A percentile compares a stretch with the other conserved stretches of the same genome.
phyloP scores from a whole-genome alignment of 2,113 vertebrate species.

The Paedocypris sp. region DNA sequence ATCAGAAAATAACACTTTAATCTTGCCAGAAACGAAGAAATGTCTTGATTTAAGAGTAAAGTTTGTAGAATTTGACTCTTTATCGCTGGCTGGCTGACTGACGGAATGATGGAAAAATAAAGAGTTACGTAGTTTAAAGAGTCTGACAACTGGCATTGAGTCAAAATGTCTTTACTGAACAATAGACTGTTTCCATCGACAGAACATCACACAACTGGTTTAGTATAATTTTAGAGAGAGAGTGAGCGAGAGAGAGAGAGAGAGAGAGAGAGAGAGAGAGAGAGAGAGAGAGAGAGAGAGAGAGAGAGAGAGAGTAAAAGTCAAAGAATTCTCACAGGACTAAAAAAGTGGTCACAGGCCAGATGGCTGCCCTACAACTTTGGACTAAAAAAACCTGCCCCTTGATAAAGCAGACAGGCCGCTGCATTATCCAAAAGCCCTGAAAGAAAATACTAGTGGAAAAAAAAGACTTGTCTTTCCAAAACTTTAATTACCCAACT shows the following conservation, averaged over 20 bases:
- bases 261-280: not conserved
- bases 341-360: slow-evolving; percentile 42
- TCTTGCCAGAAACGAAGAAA: not conserved
- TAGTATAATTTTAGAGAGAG: not conserved
- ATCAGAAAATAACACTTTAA: not conserved
- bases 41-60: not conserved
- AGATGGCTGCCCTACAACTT: slow-evolving; percentile 53
- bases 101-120: not conserved
- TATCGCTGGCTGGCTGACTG: not conserved
- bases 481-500: slow-evolving; percentile 61
- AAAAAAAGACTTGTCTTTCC: slow-evolving; percentile 43
- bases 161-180: not conserved
- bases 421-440: slow-evolving; percentile 48
- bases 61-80: not conserved
- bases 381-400: slow-evolving; percentile 46
- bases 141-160: not conserved
- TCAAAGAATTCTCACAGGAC: slow-evolving; percentile 34
- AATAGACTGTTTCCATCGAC: slow-evolving; percentile 16
- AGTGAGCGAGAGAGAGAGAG: not conserved
- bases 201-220: slow-evolving; percentile 1
- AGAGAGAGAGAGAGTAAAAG: slow-evolving; percentile 1
- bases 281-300: not conserved
- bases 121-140: not conserved
- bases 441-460: slow-evolving; percentile 38
- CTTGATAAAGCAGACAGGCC: slow-evolving; percentile 50